These are phyloP conservation scores for Bostrychus sinensis DNA, from an alignment of 2,113 vertebrate species.

Conservation along the genomic window DNA sequence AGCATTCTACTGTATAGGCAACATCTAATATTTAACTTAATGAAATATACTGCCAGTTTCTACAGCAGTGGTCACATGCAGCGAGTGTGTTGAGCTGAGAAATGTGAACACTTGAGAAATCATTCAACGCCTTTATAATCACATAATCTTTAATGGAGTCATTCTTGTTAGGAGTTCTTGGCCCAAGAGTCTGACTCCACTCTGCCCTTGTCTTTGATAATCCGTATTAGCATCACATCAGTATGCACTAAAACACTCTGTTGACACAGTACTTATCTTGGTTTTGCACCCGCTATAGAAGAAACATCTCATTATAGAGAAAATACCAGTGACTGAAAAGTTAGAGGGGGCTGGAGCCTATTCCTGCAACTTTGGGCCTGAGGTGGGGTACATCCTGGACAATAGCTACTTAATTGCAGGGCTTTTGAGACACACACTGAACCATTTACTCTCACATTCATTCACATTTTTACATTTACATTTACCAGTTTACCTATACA, in stretches of 20 bases:
- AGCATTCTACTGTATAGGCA: not conserved
- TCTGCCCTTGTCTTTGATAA: constrained; percentile 34
- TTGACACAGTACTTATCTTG: constrained; percentile 14
- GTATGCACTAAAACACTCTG: constrained; percentile 5
- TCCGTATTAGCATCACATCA: constrained; percentile 39
- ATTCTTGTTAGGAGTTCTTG: constrained; percentile 52
- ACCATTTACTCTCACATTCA: no score
- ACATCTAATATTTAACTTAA: not conserved
- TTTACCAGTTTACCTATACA: no score
- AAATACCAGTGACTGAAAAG: not conserved
- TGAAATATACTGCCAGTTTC: not conserved
- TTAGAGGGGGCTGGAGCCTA: not conserved
- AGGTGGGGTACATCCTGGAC: not conserved
- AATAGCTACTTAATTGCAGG: no score
- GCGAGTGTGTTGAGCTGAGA: not conserved
- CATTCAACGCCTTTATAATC: constrained; percentile 64
- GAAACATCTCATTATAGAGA: not conserved
- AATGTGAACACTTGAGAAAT: constrained; percentile 36
- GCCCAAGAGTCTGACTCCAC: constrained; percentile 25
- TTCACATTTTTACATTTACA: no score
- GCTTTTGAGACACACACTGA: no score
- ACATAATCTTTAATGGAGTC: constrained; percentile 68
- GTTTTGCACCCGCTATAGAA: not conserved
- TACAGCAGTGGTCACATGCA: not conserved
- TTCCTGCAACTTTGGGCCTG: constrained; percentile 5